Percentiles rank a stretch among this genome's conserved stretches.
phyloP scores from a whole-genome alignment of 1,140 invertebrate genomes.

The Oncopeltus fasciatus region DNA sequence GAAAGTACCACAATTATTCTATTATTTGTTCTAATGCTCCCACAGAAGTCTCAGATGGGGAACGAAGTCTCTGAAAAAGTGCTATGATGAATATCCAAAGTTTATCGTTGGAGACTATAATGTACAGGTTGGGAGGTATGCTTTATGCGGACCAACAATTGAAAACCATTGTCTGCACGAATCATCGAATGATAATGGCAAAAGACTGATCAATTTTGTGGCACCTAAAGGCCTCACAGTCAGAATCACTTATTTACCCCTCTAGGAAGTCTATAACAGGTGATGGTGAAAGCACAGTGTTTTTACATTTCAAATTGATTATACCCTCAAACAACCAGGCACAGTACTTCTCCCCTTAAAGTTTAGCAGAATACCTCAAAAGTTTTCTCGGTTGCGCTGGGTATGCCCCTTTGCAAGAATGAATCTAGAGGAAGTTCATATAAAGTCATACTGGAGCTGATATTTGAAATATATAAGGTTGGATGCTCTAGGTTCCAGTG shows the following conservation, averaged over 20 bases:
- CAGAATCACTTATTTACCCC: slow-evolving; percentile 18
- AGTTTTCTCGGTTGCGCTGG: neutral
- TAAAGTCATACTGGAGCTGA: neutral
- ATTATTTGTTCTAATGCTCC: neutral
- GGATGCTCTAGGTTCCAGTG: neutral
- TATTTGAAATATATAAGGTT: neutral
- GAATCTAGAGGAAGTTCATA: neutral
- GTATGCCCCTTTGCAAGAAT: neutral
- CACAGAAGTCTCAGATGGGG: too few relatives aligned
- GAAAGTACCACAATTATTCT: neutral
- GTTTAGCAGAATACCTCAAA: neutral
- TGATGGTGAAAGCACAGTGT: slow-evolving; percentile 16
- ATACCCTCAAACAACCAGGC: neutral
- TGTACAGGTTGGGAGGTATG: slow-evolving; percentile 16
- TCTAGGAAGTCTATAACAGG: slow-evolving; percentile 23
- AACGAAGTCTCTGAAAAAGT: neutral
- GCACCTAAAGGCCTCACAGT: neutral
- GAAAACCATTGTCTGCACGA: slow-evolving; percentile 16
- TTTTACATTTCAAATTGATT: neutral
- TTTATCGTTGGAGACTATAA: slow-evolving; percentile 16
- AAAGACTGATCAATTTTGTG: slow-evolving; percentile 16
- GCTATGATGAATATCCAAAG: neutral
- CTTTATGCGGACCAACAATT: slow-evolving; percentile 10
- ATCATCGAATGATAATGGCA: slow-evolving; percentile 22
- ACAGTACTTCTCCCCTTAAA: neutral